Conservation (phyloP, 2,113 vertebrate genomes). For the Zosterops hypoxanthus region DNA sequence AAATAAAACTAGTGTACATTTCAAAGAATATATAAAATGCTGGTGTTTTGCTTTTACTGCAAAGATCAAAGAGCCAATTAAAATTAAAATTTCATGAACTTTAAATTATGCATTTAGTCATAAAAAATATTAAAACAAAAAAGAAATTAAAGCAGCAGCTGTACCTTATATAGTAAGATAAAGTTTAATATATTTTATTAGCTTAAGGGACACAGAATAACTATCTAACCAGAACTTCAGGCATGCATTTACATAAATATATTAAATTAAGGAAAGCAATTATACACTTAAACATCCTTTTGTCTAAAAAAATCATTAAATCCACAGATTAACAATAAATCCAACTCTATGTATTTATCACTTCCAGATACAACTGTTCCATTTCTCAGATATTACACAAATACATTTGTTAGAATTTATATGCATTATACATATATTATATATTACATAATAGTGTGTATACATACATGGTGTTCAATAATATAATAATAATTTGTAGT, state of each 20-base stretch:
- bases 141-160: slow-evolving; percentile 58
- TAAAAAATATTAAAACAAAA: slow-evolving; percentile 38
- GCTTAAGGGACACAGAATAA: slow-evolving; percentile 79
- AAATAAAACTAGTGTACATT: slow-evolving; percentile 52
- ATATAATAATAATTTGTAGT: slow-evolving; percentile 66
- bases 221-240: slow-evolving; percentile 79
- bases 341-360: slow-evolving; percentile 79
- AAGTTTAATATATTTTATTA: slow-evolving; percentile 81
- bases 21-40: slow-evolving; percentile 13
- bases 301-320: slow-evolving; percentile 81
- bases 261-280: slow-evolving; percentile 82
- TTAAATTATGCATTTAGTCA: slow-evolving; percentile 39
- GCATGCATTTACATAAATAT: slow-evolving; percentile 85
- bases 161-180: slow-evolving; percentile 68
- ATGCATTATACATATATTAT: slow-evolving; percentile 85
- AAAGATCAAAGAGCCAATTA: slow-evolving; percentile 9
- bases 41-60: neutral
- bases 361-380: slow-evolving; percentile 78
- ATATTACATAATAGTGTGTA: slow-evolving; percentile 84
- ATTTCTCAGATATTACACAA: slow-evolving; percentile 82
- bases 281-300: slow-evolving; percentile 80
- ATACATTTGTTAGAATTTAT: slow-evolving; percentile 84
- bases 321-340: slow-evolving; percentile 83
- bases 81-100: slow-evolving; percentile 22
- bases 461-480: slow-evolving; percentile 80